A percentile compares a stretch with the other conserved stretches of the same genome.
Evolutionary conservation across 2,888 invertebrate species (phyloP).

Genomic region (Caenorhabditis sp.): DNA sequence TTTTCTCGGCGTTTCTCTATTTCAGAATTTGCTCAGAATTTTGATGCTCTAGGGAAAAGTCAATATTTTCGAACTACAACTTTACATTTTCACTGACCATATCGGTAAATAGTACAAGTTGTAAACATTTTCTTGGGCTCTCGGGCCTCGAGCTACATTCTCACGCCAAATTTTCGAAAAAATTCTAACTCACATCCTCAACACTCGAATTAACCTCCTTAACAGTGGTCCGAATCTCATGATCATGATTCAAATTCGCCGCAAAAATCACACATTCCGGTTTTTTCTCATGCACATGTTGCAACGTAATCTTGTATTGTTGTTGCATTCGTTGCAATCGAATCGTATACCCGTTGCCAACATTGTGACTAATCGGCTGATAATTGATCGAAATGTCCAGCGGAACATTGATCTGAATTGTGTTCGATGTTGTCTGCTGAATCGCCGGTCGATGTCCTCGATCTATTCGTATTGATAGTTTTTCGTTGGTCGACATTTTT

Average conservation of each 20-base stretch:
- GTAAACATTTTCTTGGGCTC: too few species aligned
- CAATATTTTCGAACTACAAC: too few species aligned
- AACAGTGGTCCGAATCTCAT: slow-evolving; percentile 52
- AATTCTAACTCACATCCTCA: slow-evolving; percentile 27
- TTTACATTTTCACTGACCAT: too few species aligned
- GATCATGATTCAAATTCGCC: slow-evolving; percentile 40
- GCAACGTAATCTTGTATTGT: slow-evolving; percentile 53
- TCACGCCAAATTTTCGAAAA: too few species aligned
- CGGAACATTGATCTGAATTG: slow-evolving; percentile 45
- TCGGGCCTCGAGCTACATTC: too few species aligned
- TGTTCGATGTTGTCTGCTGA: slow-evolving; percentile 20
- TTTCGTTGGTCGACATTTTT: slow-evolving; percentile 30
- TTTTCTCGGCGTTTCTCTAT: too few species aligned
- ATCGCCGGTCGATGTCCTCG: slow-evolving; percentile 41
- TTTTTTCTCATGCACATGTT: slow-evolving; percentile 46
- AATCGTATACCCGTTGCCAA: slow-evolving; percentile 37
- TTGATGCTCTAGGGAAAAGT: too few species aligned
- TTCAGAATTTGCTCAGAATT: too few species aligned
- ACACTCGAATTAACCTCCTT: slow-evolving; percentile 50
- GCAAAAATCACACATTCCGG: slow-evolving; percentile 52
- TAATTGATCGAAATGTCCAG: slow-evolving; percentile 47
- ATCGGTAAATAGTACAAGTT: too few species aligned
- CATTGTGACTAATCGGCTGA: slow-evolving; percentile 42
- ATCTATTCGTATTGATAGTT: slow-evolving; percentile 48
- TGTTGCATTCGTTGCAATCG: slow-evolving; percentile 51